A percentile compares a stretch with the other conserved stretches of the same genome.
phyloP scores from a whole-genome alignment of 2,113 vertebrate species.

The Perca schrenkii region DNA sequence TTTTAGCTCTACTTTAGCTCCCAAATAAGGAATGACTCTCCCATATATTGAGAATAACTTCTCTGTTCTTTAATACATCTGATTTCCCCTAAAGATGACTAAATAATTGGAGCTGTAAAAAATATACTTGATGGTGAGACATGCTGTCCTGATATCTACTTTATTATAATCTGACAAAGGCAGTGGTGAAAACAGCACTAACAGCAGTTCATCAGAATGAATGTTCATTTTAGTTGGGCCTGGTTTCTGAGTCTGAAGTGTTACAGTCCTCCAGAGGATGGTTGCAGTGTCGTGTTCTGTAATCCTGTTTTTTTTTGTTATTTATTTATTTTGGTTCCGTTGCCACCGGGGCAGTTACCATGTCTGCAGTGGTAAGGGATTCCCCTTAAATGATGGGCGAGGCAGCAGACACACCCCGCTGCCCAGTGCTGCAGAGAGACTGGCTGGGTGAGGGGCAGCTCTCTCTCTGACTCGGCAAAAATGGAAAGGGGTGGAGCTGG shows the following conservation, averaged over 20 bases:
- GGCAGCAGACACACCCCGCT: conserved; percentile 81
- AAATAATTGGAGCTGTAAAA: conserved; percentile 5
- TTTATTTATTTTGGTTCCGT: conserved; percentile 25
- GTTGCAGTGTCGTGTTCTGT: not conserved
- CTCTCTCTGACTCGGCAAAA: conserved; percentile 79
- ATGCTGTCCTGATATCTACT: not conserved
- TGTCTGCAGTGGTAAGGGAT: conserved; percentile 78
- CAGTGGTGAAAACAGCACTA: conserved; percentile 4
- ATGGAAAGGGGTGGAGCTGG: conserved; percentile 67
- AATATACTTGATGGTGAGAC: not conserved
- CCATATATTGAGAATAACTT: not conserved
- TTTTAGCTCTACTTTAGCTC: too few relatives aligned
- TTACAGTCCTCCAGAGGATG: not conserved
- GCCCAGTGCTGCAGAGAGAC: conserved; percentile 75
- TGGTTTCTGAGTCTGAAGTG: not conserved
- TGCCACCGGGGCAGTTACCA: conserved; percentile 62
- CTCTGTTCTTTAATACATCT: not conserved
- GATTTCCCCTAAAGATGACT: not conserved
- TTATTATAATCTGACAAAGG: not conserved
- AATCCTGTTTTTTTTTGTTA: not conserved
- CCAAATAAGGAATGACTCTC: not conserved
- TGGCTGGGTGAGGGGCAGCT: conserved; percentile 68
- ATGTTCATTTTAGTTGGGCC: not conserved
- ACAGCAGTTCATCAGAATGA: not conserved
- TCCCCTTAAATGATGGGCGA: conserved; percentile 75